Percentiles rank a stretch among this genome's conserved stretches.
These are phyloP conservation scores for Heteromyza rotundicornis DNA, from an alignment of 2,888 invertebrate species.

Conservation along the genomic window DNA sequence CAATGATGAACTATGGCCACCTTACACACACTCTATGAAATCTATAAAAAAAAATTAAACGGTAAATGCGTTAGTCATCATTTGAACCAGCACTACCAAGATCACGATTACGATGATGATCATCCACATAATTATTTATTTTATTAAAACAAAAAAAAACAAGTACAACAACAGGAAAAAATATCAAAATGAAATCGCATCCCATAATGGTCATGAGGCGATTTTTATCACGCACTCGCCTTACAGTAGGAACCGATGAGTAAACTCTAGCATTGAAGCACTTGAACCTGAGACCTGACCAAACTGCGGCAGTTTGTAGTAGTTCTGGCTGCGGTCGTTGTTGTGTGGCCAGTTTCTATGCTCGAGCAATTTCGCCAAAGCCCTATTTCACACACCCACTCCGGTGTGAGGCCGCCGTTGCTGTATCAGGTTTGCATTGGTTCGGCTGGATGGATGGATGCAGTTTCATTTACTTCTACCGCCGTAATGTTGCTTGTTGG, in stretches of 20 bases:
- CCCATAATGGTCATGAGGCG: conserved; percentile 18
- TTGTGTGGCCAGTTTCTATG: background rate
- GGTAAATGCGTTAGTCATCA: conserved; percentile 51
- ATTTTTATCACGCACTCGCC: background rate
- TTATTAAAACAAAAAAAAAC: too few species aligned
- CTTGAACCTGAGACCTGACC: background rate
- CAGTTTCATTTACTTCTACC: conserved; percentile 23
- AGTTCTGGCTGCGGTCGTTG: too few species aligned
- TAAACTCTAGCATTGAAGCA: background rate
- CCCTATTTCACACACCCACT: conserved; percentile 38
- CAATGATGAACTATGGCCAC: conserved; percentile 37
- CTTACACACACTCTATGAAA: conserved; percentile 24
- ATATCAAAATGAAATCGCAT: conserved; percentile 54
- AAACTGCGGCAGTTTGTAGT: background rate
- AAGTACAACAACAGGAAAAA: conserved; percentile 12
- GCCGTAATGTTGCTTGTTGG: background rate
- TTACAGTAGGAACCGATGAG: background rate
- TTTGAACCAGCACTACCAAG: background rate
- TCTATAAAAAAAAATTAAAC: conserved; percentile 46
- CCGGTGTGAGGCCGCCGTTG: conserved; percentile 22
- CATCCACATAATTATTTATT: background rate
- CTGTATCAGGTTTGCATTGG: background rate
- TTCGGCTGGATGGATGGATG: conserved; percentile 10
- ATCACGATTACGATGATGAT: conserved; percentile 28
- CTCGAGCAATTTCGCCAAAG: conserved; percentile 10